These are phyloP conservation scores for Cyphomyrus discorhynchus DNA, from an alignment of 2,113 vertebrate species.

Conservation along the genomic window DNA sequence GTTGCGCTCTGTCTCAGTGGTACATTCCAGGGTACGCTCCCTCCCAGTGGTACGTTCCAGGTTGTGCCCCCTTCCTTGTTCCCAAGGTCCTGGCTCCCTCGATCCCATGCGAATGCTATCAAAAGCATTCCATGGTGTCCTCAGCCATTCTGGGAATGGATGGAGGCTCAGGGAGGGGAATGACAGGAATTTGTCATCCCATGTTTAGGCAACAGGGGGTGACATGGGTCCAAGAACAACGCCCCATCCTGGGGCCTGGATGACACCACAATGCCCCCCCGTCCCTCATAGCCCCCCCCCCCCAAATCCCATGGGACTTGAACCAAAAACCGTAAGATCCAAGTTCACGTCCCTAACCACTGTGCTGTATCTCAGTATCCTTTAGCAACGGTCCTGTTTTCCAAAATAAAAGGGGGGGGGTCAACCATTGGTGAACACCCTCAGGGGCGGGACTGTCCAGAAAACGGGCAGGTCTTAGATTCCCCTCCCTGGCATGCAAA, in stretches of 20 bases:
- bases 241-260: not conserved
- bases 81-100: constrained; percentile 40
- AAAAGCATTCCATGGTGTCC: constrained; percentile 76
- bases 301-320: not conserved
- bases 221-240: constrained; percentile 1
- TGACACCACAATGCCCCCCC: not conserved
- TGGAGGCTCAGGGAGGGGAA: constrained; percentile 23
- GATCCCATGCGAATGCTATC: constrained; percentile 72
- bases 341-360: not conserved
- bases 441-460: not conserved
- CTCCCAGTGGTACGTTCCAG: not conserved
- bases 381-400: not conserved
- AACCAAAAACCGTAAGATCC: not conserved
- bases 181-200: not conserved
- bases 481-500: not conserved
- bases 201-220: not conserved
- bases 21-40: not conserved
- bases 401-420: not conserved
- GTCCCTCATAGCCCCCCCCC: not conserved
- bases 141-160: constrained; percentile 69
- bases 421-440: not conserved
- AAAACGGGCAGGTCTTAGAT: not conserved
- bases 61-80: constrained; percentile 22
- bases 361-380: not conserved
- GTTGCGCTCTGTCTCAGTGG: not conserved